A percentile compares a stretch with the other conserved stretches of the same genome.
These are phyloP conservation scores for Gadopsis marmoratus DNA, from an alignment of 2,797 vertebrate genomes.

Conservation along the genomic window DNA sequence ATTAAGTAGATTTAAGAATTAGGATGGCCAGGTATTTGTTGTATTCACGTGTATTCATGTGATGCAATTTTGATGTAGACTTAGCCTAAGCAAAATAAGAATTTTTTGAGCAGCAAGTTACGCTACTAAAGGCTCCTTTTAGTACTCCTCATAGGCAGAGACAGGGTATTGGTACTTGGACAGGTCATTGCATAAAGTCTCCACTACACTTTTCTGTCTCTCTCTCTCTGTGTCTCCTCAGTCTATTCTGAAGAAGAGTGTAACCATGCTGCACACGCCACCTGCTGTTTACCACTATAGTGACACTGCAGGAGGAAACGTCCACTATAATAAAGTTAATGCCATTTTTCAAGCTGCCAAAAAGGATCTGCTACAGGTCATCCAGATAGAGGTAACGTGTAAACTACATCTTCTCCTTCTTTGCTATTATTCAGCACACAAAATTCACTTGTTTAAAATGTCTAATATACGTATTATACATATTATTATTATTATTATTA, in stretches of 20 bases:
- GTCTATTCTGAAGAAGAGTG: slow-evolving; percentile 88
- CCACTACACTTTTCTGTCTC: not conserved
- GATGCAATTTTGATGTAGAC: not conserved
- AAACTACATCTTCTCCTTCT: not conserved
- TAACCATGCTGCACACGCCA: slow-evolving; percentile 87
- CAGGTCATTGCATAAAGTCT: not conserved
- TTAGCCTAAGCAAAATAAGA: not conserved
- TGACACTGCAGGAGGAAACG: slow-evolving; percentile 72
- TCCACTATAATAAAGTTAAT: slow-evolving; percentile 84
- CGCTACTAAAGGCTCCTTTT: not conserved
- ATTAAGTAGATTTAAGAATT: not conserved
- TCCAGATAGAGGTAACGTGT: slow-evolving; percentile 88
- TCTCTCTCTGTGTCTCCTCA: slow-evolving; percentile 54
- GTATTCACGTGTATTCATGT: not conserved
- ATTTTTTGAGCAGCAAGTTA: not conserved
- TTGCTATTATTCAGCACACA: not conserved
- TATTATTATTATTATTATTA: too few species aligned
- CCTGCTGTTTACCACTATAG: slow-evolving; percentile 87
- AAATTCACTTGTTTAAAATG: not conserved
- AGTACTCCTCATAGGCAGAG: not conserved
- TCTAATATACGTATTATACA: too few species aligned
- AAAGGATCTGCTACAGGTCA: slow-evolving; percentile 90
- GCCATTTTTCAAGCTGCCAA: slow-evolving; percentile 92
- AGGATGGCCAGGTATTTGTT: not conserved
- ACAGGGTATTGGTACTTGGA: not conserved